Evolutionary conservation across 92 coral and sea anemone genomes (phyloP), one percentile per base, ranked within the genome.

Genomic region (Bergia sp.): DNA sequence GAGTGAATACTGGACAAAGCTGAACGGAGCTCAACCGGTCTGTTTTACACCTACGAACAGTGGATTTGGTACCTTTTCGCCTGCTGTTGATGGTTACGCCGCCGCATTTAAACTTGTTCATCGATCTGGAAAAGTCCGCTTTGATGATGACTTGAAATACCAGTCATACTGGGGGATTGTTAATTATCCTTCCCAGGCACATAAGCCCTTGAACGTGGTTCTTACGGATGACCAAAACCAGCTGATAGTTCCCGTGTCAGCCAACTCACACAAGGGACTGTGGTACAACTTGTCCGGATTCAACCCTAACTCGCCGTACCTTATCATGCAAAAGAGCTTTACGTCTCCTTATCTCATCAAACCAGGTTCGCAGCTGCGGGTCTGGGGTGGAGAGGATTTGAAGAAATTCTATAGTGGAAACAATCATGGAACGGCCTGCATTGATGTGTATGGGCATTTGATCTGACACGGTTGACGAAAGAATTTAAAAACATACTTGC

Each of bases 1-100:
- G 13, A 75, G n/a, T 5, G 79, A 75, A 75, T 75, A 75, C 29
- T 75, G 79, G 79, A 75, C 79, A 75, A 76, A 76, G 80, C 80
- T 76, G 21, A 76, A 76, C 11, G 80, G 80, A 15, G 80, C 53
- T 41, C 50, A 41, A 7, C 53, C 80, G 9, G 80, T 76, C 47
- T 76, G 80, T 76, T 76, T 76, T 44, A 6, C 80, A 16, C 23
- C 80, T 5, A 76, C 15, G 8, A 18, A 76, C 23, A 76, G 11
- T 36, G 53, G 80, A 41, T 76, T 76, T 76, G 80, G 80, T 37
- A 16, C 80, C 21, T 76, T 76, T 37, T 41, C 11, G 12, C 80
- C 80, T 41, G 80, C 45, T 41, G 80, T 76, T 15, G 80, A 76
- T 41, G 80, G 80, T 39, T 76, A 41, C 29, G 45, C 80, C 47